Evolutionary conservation across 2,888 invertebrate species (phyloP).

Genomic region (Nomada fabriciana): DNA sequence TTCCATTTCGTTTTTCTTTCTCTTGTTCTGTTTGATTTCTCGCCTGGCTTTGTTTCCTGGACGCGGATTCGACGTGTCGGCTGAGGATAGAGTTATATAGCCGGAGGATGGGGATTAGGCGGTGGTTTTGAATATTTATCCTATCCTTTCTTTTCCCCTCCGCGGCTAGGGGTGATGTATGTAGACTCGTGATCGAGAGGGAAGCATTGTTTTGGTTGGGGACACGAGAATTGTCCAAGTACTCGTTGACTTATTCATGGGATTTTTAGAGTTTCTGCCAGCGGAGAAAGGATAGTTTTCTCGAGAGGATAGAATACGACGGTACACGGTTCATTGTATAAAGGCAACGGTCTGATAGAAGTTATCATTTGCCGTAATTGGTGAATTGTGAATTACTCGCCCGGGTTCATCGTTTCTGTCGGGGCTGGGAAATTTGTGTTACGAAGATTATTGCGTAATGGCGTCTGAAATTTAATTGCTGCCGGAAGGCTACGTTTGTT

Average conservation of each 20-base stretch:
- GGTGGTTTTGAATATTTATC: conserved; percentile 27
- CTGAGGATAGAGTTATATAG: conserved; percentile 1
- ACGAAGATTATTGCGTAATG: conserved; percentile 4
- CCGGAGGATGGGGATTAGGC: conserved; percentile 3
- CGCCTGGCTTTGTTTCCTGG: not conserved
- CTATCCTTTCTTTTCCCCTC: not conserved
- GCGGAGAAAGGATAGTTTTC: not conserved
- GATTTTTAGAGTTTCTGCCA: not conserved
- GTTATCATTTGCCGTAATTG: not conserved
- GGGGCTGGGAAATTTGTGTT: not conserved
- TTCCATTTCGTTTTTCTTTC: not conserved
- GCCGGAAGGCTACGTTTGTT: conserved; percentile 15
- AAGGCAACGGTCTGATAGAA: no score
- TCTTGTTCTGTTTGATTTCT: not conserved
- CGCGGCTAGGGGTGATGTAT: not conserved
- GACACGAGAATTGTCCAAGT: not conserved
- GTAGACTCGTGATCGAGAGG: not conserved
- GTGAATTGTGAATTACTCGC: not conserved
- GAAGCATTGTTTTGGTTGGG: not conserved
- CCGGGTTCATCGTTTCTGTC: not conserved
- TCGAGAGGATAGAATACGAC: no score
- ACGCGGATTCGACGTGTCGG: not conserved
- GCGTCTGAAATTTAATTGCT: conserved; percentile 10
- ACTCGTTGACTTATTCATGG: not conserved
- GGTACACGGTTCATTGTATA: no score